A percentile compares a stretch with the other conserved stretches of the same genome.
phyloP scores from a whole-genome alignment of 2,888 invertebrate species.

The Hypercompe scribonia region DNA sequence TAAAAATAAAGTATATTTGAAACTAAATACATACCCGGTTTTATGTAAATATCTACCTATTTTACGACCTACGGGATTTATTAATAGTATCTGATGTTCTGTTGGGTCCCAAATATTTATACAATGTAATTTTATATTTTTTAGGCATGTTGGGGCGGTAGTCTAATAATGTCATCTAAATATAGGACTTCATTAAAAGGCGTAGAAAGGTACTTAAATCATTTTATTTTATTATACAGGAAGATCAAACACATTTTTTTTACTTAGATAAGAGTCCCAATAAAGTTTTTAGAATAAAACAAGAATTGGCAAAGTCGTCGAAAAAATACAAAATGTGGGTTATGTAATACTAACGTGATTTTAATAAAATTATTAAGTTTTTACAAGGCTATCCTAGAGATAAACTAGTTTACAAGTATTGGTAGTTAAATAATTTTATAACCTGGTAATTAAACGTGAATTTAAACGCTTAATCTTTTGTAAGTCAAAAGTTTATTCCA shows the following conservation, averaged over 20 bases:
- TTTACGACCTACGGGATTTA: too few relatives aligned
- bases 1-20: too few relatives aligned
- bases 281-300: neutral
- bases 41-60: too few relatives aligned
- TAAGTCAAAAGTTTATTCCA: neutral
- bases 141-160: conserved; percentile 93
- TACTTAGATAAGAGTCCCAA: neutral
- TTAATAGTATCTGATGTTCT: too few relatives aligned
- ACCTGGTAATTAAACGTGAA: neutral
- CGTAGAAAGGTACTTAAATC: conserved; percentile 85
- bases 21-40: too few relatives aligned
- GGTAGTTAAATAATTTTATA: neutral
- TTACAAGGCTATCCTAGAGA: neutral
- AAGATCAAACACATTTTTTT: neutral
- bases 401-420: neutral
- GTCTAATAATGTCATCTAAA: conserved; percentile 89
- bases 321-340: neutral
- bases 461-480: neutral
- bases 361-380: neutral
- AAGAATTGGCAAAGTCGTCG: neutral
- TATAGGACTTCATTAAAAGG: conserved; percentile 88
- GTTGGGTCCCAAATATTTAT: too few relatives aligned
- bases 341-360: neutral
- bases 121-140: conserved; percentile 35
- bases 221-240: neutral